phyloP scores from a whole-genome alignment of 2,797 vertebrate species.

The Alcedo quadribrachys region DNA sequence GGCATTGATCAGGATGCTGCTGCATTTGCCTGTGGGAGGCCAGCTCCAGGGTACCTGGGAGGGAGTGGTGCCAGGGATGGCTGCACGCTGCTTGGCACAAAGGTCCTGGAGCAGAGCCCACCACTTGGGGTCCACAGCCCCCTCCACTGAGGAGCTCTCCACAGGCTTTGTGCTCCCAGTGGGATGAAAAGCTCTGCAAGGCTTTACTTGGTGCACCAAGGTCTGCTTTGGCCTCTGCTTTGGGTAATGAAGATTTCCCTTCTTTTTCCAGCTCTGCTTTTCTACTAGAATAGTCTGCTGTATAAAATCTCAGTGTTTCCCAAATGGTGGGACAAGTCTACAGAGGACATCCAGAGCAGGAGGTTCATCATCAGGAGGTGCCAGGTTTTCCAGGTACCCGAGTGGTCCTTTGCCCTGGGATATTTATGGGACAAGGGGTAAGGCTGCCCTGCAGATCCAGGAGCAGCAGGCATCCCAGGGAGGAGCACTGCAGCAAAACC shows the following conservation, averaged over 20 bases:
- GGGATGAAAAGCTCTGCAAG: neutral
- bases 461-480: neutral
- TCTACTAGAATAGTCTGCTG: neutral
- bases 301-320: neutral
- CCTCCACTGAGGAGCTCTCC: neutral
- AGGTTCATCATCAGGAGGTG: neutral
- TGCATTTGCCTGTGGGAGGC: neutral
- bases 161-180: neutral
- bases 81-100: neutral
- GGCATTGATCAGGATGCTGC: neutral
- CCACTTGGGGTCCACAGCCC: rapidly evolving
- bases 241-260: neutral
- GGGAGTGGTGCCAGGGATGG: neutral
- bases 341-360: neutral
- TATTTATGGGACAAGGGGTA: neutral
- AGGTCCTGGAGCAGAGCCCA: neutral
- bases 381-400: neutral
- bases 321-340: neutral
- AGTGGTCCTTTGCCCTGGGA: neutral
- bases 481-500: neutral
- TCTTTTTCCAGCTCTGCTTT: neutral
- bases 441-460: neutral
- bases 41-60: neutral
- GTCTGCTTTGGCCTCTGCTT: neutral
- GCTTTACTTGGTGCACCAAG: neutral